phyloP scores from a whole-genome alignment of 2,113 vertebrate genomes.

The Pseudonaja textilis region DNA sequence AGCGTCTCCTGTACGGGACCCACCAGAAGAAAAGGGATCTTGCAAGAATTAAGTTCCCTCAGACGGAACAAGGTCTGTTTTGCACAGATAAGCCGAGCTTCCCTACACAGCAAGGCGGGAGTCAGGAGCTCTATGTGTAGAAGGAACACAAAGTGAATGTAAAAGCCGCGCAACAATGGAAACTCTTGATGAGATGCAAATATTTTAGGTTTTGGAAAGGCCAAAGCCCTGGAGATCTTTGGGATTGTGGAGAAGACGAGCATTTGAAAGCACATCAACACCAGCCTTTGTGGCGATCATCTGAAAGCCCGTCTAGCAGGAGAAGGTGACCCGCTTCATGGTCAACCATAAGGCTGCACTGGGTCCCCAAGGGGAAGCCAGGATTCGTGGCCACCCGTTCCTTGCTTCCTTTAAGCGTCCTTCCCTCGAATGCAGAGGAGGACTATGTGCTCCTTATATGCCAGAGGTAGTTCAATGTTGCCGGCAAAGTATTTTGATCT shows the following conservation, averaged over 20 bases:
- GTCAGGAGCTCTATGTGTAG: not conserved
- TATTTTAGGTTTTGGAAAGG: not conserved
- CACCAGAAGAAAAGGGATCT: not conserved
- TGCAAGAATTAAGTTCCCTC: not conserved
- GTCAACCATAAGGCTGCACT: not conserved
- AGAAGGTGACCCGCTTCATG: not conserved
- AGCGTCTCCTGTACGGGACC: not conserved
- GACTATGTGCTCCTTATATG: not conserved
- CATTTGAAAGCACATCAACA: not conserved
- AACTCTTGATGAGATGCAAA: not conserved
- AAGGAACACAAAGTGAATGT: not conserved
- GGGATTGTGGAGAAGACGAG: not conserved
- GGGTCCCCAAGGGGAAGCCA: not conserved
- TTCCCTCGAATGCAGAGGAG: not conserved
- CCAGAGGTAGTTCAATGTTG: not conserved
- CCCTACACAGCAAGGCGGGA: not conserved
- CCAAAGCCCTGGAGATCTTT: not conserved
- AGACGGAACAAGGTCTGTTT: too few relatives aligned
- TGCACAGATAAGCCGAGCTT: not conserved
- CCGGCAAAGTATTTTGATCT: not conserved
- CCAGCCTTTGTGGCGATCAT: not conserved
- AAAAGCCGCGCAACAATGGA: not conserved
- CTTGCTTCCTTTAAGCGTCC: not conserved
- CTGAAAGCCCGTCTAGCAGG: not conserved
- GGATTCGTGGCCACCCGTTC: not conserved